These are phyloP conservation scores for Mya arenaria DNA, from an alignment of 1,140 invertebrate genomes.

Conservation along the genomic window DNA sequence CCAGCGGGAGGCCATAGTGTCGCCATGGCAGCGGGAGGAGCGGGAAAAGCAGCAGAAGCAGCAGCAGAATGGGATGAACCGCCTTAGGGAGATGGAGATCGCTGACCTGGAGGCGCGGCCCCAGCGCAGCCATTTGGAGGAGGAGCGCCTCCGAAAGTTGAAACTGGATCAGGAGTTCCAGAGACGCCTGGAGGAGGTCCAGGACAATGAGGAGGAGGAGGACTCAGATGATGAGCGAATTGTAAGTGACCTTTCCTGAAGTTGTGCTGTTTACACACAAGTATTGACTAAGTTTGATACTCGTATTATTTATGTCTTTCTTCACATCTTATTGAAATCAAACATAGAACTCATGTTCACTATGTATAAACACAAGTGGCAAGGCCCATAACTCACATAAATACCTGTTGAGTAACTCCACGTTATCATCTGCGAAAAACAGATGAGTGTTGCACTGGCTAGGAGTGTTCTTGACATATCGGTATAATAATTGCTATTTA, in stretches of 20 bases:
- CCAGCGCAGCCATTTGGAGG: slow-evolving; percentile 74
- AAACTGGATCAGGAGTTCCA: slow-evolving; percentile 79
- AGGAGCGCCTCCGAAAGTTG: slow-evolving; percentile 75
- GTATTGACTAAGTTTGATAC: no score
- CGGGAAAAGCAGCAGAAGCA: slow-evolving; percentile 73
- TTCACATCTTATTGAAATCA: no score
- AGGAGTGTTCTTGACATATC: no score
- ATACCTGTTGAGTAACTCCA: no score
- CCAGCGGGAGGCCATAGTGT: slow-evolving; percentile 55
- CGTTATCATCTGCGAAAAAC: no score
- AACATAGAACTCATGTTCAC: no score
- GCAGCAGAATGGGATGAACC: slow-evolving; percentile 67
- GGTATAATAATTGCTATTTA: no score
- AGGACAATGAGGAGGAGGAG: slow-evolving; percentile 75
- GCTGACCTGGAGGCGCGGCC: slow-evolving; percentile 70
- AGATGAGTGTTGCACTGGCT: no score
- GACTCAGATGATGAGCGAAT: slow-evolving; percentile 75
- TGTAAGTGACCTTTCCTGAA: slow-evolving; percentile 64
- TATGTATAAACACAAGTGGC: neutral
- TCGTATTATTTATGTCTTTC: no score
- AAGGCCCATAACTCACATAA: neutral
- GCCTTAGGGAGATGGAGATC: slow-evolving; percentile 74
- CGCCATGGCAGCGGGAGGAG: slow-evolving; percentile 79
- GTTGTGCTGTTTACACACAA: no score
- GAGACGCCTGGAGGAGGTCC: slow-evolving; percentile 74